A percentile compares a stretch with the other conserved stretches of the same genome.
Evolutionary conservation across 2,113 vertebrate species (phyloP).

Genomic region (Cynoglossus semilaevis): DNA sequence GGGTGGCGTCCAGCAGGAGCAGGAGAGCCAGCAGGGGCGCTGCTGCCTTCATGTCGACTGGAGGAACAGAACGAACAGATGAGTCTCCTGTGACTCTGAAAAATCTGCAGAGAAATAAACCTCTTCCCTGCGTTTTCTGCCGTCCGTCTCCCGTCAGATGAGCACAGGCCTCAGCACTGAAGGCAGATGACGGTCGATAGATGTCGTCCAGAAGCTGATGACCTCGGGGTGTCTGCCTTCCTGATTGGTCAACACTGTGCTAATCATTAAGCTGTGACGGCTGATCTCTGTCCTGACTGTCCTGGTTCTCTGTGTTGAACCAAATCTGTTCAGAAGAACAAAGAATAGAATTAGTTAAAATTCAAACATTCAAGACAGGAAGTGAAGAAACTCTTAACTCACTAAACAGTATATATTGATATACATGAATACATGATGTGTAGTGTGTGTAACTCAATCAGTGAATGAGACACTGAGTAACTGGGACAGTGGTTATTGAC

Average conservation of each 20-base stretch:
- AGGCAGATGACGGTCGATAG: constrained; percentile 55
- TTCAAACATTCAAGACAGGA: neutral
- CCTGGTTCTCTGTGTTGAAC: neutral
- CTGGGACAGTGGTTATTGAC: constrained; percentile 31
- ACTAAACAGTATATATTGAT: too few species aligned
- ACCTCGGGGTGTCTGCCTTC: constrained; percentile 39
- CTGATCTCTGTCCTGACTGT: constrained; percentile 37
- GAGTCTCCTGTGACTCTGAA: neutral
- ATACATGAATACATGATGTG: too few species aligned
- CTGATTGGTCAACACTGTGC: constrained; percentile 47
- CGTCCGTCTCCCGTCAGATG: neutral
- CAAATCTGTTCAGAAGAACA: neutral
- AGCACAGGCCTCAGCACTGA: constrained; percentile 16
- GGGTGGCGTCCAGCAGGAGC: constrained; percentile 50
- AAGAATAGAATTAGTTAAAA: neutral
- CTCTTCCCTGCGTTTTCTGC: too few species aligned
- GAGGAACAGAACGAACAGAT: constrained; percentile 6
- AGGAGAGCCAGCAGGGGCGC: constrained; percentile 64
- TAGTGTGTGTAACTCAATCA: neutral
- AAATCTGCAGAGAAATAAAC: too few species aligned
- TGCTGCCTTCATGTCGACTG: constrained; percentile 63
- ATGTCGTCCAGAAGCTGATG: constrained; percentile 48
- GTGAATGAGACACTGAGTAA: constrained; percentile 33
- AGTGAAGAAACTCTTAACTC: neutral
- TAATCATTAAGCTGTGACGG: constrained; percentile 66